These are phyloP conservation scores for Cephus nigrinus DNA, from an alignment of 2,888 invertebrate species.

Conservation along the genomic window DNA sequence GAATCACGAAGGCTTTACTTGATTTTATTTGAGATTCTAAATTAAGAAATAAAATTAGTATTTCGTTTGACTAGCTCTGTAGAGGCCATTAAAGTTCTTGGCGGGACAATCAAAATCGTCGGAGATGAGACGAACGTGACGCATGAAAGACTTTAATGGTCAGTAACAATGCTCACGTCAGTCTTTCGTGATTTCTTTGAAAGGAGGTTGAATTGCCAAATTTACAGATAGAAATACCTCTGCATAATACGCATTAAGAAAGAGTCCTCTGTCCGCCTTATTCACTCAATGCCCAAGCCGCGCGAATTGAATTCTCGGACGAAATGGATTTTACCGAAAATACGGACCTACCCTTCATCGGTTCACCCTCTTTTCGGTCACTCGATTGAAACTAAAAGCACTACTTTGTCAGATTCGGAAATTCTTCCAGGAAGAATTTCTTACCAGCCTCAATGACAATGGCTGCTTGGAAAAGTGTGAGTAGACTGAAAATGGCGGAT, in stretches of 20 bases:
- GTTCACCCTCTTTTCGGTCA: conserved; percentile 10
- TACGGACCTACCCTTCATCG: conserved; percentile 14
- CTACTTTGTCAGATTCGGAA: conserved; percentile 10
- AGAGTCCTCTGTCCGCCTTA: not conserved
- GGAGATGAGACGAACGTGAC: not conserved
- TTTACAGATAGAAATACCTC: not conserved
- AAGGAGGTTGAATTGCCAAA: not conserved
- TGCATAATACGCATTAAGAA: not conserved
- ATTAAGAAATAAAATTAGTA: not conserved
- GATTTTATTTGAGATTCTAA: not conserved
- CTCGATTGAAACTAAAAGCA: conserved; percentile 20
- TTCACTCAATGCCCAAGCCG: not conserved
- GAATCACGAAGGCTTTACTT: not conserved
- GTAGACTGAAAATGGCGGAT: not conserved
- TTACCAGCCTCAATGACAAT: not conserved
- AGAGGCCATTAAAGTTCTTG: not conserved
- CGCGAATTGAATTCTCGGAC: conserved; percentile 12
- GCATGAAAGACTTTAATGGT: not conserved
- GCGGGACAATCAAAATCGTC: not conserved
- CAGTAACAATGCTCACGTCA: not conserved
- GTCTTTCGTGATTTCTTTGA: conserved; percentile 3
- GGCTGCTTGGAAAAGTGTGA: too few relatives aligned
- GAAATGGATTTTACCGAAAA: conserved; percentile 14
- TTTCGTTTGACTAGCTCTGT: not conserved
- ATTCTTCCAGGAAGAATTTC: conserved; percentile 1